Base-by-base conservation (phyloP, 2,797 vertebrate species). In the Gymnothorax javanicus region DNA sequence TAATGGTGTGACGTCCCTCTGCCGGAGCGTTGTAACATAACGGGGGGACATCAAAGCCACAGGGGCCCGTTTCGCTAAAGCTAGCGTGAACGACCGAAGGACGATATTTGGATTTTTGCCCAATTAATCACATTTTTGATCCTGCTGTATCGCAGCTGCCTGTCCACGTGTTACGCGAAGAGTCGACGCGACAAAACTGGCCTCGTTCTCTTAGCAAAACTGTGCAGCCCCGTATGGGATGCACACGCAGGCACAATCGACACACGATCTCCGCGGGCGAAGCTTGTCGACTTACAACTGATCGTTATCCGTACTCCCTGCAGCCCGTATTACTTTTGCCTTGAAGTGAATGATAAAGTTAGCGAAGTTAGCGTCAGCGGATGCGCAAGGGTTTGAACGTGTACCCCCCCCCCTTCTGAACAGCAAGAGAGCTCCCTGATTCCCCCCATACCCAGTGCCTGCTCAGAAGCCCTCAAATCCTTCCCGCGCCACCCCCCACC, bases 21-120 rank as follows among this genome's bases (percentile, higher is more conserved):
- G 85, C 85, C 71, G 86, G 89, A 85, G 85, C 88, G 87, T 82
- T 89, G 85, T 89, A 86, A 82, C 84, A 60, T 81, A 86, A 52
- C 27, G 50, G 75, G 79, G 60, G 79, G 17, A 27, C 57, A 87
- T 84, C 85, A 73, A 58, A 84, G 82, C 85, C 59, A 60, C 23
- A 73, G 82, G 50, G 57, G 82, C 57, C 56, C 77, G 59, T 64
- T 33, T 86, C 33, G 43, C 25, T 59, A 82, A 84, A 87, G 23
- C 50, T 23, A 64, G 79, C 71, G 73, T 52, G 64, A 57, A 59
- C 12, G 56, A n/a, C 15, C 56, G 79, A 62, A 83, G 50, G 62
- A 79, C 20, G 50, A 43, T 59, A 43, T 23, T 69, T 27, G 64
- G 23, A 11, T 50, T 62, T 33, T 54, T 43, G 12, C 67, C 20